phyloP scores from a whole-genome alignment of 2,113 vertebrate species.

The Hyperopisus bebe region DNA sequence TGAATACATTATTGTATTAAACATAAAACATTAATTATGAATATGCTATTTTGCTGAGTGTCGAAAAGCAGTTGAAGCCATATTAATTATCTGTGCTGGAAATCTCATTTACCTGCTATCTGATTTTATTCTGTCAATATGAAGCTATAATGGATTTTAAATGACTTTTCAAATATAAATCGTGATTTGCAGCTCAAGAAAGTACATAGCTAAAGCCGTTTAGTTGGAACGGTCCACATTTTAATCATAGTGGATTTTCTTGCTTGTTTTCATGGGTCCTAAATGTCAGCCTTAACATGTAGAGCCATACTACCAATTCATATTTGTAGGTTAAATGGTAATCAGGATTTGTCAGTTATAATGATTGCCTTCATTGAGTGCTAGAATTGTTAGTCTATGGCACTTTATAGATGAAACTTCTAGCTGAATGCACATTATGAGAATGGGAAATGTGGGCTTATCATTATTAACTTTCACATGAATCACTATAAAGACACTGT shows the following conservation, averaged over 20 bases:
- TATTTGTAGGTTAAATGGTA: conserved; percentile 25
- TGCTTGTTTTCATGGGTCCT: conserved; percentile 13
- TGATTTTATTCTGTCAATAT: conserved; percentile 40
- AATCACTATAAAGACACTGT: not conserved
- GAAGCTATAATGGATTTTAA: conserved; percentile 45
- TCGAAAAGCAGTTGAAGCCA: conserved; percentile 20
- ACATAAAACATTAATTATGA: conserved; percentile 53
- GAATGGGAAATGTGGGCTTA: not conserved
- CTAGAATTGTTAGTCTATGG: not conserved
- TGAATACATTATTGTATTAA: conserved; percentile 45
- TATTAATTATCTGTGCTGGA: conserved; percentile 44
- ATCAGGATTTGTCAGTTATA: not conserved
- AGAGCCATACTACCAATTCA: not conserved
- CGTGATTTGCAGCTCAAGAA: conserved; percentile 12
- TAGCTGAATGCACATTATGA: not conserved
- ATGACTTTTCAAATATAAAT: conserved; percentile 34
- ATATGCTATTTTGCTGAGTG: conserved; percentile 37
- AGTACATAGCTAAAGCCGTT: not conserved
- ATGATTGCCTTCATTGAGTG: not conserved
- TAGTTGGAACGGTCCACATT: not conserved
- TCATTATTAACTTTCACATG: not conserved
- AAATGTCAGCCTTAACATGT: not conserved
- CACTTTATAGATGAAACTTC: not conserved
- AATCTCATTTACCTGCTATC: conserved; percentile 41
- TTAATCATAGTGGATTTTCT: not conserved